These are phyloP conservation scores for Loriculus beryllinus DNA, from an alignment of 2,797 vertebrate species.

Conservation along the genomic window DNA sequence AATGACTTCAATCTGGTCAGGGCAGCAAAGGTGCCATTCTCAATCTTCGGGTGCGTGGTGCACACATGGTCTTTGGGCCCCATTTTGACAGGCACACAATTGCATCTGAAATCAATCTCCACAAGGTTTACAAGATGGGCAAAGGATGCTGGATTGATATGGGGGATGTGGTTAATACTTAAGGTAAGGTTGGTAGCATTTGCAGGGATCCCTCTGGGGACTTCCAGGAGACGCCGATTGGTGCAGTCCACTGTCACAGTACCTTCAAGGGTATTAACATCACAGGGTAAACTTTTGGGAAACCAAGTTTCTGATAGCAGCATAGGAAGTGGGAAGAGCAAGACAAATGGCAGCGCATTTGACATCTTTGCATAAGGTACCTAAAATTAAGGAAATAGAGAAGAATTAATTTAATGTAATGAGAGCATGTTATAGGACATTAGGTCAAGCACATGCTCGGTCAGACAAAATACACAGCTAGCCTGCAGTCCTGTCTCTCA, in stretches of 20 bases:
- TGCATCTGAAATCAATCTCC: constrained; percentile 94
- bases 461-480: not conserved
- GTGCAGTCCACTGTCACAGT: constrained; percentile 87
- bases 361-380: not conserved
- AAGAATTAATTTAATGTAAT: not conserved
- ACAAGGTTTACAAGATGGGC: constrained; percentile 78
- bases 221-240: constrained; percentile 73
- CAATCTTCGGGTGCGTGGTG: constrained; percentile 66
- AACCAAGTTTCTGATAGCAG: constrained; percentile 73
- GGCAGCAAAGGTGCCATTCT: constrained; percentile 78
- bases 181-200: constrained; percentile 91
- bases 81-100: constrained; percentile 87
- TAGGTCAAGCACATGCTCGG: fast-evolving
- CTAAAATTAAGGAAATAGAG: constrained; percentile 55
- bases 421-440: not conserved
- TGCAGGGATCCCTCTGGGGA: constrained; percentile 85
- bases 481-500: not conserved
- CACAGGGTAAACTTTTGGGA: constrained; percentile 90
- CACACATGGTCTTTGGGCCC: constrained; percentile 88
- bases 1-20: constrained; percentile 82
- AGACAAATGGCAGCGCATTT: constrained; percentile 59
- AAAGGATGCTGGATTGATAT: constrained; percentile 82
- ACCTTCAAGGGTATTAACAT: constrained; percentile 71
- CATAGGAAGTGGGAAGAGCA: constrained; percentile 60
- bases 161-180: constrained; percentile 89